Conservation (phyloP, 2,113 vertebrate genomes). For the Pelodiscus sinensis region DNA sequence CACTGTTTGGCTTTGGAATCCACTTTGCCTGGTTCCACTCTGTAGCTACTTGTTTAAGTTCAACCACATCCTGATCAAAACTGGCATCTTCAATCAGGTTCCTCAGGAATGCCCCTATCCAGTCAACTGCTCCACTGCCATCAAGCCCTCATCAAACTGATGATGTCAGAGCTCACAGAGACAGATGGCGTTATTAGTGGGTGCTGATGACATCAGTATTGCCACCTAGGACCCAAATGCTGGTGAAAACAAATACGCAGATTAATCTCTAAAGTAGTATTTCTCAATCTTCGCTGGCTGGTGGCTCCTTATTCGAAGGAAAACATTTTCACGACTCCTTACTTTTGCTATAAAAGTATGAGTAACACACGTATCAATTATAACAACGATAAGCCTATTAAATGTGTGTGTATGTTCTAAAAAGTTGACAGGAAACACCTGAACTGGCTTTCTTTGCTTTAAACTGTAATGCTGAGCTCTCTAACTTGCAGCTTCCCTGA, state of each 20-base stretch:
- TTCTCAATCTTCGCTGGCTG: neutral
- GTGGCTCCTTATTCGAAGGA: neutral
- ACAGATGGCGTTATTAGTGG: neutral
- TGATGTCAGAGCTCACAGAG: neutral
- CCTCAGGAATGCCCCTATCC: neutral
- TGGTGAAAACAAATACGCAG: neutral
- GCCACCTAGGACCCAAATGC: neutral
- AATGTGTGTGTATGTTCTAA: neutral
- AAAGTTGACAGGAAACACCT: neutral
- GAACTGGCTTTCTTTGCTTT: neutral
- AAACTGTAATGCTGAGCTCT: neutral
- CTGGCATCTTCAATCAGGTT: neutral
- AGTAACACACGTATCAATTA: neutral
- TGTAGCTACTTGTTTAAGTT: neutral
- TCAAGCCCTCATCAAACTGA: neutral
- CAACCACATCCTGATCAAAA: neutral
- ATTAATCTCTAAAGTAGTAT: neutral
- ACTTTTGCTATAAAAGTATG: neutral
- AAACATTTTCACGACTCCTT: neutral
- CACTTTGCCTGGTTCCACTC: neutral
- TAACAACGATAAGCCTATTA: neutral
- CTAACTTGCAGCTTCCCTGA: neutral
- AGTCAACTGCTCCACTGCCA: neutral
- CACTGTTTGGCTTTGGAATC: neutral
- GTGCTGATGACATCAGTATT: neutral